Conservation (phyloP, 2,888 invertebrate species). For the Chaetoderma sp. region DNA sequence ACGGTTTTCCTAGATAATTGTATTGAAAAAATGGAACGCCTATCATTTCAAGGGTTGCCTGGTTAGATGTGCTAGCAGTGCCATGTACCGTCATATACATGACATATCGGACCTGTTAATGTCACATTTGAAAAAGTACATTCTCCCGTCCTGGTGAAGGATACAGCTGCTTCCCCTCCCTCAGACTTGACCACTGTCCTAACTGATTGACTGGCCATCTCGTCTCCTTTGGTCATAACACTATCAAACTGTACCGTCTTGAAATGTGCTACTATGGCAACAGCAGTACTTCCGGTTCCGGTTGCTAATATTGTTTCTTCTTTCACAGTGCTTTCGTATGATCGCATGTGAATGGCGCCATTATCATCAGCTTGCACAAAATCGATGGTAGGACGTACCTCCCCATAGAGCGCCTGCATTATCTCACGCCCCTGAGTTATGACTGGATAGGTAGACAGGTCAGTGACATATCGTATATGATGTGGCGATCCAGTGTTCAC, state of each 20-base stretch:
- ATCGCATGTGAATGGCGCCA: slow-evolving; percentile 26
- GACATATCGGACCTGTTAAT: slow-evolving; percentile 28
- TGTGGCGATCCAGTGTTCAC: slow-evolving; percentile 45
- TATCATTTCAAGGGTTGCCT: too few relatives aligned
- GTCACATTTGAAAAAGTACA: slow-evolving; percentile 17
- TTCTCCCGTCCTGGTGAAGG: slow-evolving; percentile 1
- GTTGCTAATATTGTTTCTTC: slow-evolving; percentile 47
- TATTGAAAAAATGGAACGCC: too few relatives aligned
- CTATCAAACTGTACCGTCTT: too few relatives aligned
- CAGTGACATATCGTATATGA: slow-evolving; percentile 37
- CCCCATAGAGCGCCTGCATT: slow-evolving; percentile 19
- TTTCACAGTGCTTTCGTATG: slow-evolving; percentile 46
- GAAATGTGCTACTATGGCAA: slow-evolving; percentile 25
- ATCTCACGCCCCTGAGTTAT: slow-evolving; percentile 25
- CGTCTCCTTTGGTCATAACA: too few relatives aligned
- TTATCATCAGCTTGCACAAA: slow-evolving; percentile 30
- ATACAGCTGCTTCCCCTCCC: slow-evolving; percentile 29
- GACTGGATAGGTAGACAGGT: slow-evolving; percentile 28
- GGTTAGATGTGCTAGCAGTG: too few relatives aligned
- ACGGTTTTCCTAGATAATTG: too few relatives aligned
- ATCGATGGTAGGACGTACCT: slow-evolving; percentile 38
- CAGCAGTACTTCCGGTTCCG: slow-evolving; percentile 46
- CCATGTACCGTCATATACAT: slow-evolving; percentile 37
- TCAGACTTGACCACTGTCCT: slow-evolving; percentile 7
- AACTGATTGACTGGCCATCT: not conserved